Conservation (phyloP, 1,140 invertebrate species). For the Choristoneura fumiferana region DNA sequence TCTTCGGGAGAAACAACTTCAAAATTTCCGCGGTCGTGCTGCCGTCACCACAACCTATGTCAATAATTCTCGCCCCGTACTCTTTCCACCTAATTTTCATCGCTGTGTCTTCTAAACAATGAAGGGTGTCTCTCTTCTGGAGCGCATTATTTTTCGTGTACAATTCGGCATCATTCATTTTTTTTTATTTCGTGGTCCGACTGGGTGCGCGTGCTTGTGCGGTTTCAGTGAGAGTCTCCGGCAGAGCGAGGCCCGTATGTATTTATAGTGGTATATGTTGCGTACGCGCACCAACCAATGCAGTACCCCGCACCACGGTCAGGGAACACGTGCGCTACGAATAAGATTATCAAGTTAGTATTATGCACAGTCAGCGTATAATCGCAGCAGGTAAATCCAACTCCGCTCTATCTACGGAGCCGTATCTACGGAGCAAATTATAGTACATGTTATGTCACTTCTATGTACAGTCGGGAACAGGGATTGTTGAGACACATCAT, state of each 20-base stretch:
- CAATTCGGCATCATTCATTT: conserved; percentile 82
- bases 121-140: conserved; percentile 83
- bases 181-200: conserved; percentile 42
- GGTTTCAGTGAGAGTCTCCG: conserved; percentile 50
- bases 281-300: too few species aligned
- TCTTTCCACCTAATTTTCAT: conserved; percentile 80
- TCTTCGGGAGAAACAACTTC: conserved; percentile 80
- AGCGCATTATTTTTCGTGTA: conserved; percentile 82
- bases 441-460: too few species aligned
- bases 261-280: conserved; percentile 43
- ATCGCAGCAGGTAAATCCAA: too few species aligned
- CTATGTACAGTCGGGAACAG: too few species aligned
- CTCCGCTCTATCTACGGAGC: too few species aligned
- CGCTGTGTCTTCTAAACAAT: conserved; percentile 83
- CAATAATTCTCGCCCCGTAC: conserved; percentile 80
- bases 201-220: conserved; percentile 46
- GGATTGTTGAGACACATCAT: too few species aligned
- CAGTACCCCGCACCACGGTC: too few species aligned
- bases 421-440: too few species aligned
- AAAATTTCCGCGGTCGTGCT: conserved; percentile 85
- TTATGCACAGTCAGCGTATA: too few species aligned
- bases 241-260: conserved; percentile 45
- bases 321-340: too few species aligned
- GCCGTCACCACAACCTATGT: conserved; percentile 90
- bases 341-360: too few species aligned